Evolutionary conservation across 2,888 invertebrate species (phyloP), one percentile per base, ranked within the genome.

Genomic region (Melikaiella ostensackeni): DNA sequence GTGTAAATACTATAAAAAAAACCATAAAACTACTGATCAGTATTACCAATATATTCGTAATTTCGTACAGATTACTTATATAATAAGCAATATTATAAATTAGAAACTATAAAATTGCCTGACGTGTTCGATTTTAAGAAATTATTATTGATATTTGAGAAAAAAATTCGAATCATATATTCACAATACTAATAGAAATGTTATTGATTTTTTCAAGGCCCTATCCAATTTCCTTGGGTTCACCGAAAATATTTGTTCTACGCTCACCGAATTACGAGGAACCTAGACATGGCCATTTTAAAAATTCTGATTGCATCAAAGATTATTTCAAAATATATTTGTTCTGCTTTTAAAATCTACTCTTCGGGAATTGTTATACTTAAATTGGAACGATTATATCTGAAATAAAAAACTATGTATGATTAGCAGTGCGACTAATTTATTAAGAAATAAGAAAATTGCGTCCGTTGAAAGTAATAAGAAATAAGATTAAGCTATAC

Each of bases 391-490:
- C 19, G 6, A 1, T 46, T 6, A 7, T 7, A n/a, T 7, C 21
- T 57, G 1, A 55, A 11, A 11, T 55, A 24, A 55, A 21, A 21
- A n/a, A n/a, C 21, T 8, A 21, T 55, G 50, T 55, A 2, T 21
- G 19, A 21, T 55, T 57, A 24, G 1, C 4, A 57, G 13, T 24
- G 21, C 21, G 21, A 13, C 2, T 57, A 24, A 13, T 57, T 13
- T 24, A 24, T 13, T 24, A 21, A 5, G 1, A 13, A 57, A 57
- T 24, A 13, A 57, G 24, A 1, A 13, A 57, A 57, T 57, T 57
- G 57, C 57, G 57, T 57, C 24, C 57, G 4, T 24, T 57, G 57
- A 57, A 57, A 57, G 57, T 24, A 57, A 24, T 57, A 57, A 50
- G 8, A 50, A 50, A 50, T 50, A 50, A 50, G n/a, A 50, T 50